Evolutionary conservation across 92 coral and sea anemone species (phyloP), one percentile per base, ranked within the genome.

Genomic region (Actinernus sp.): DNA sequence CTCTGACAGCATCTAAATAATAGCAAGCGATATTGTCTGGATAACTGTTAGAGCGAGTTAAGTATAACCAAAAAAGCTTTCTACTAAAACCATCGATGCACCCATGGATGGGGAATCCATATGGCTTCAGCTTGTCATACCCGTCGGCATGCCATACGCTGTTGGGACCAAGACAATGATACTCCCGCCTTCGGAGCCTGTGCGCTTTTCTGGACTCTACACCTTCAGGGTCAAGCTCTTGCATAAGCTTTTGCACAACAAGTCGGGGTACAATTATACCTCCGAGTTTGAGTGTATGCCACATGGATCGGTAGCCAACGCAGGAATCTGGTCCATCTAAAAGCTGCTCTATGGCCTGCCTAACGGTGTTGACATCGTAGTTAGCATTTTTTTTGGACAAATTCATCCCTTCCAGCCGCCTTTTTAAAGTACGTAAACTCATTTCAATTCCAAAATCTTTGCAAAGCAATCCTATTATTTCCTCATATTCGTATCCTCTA

Each of bases 221-320:
- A 53, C 76, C 76, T 14, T 68, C 56, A 17, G 76, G 76, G 37
- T 55, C 76, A 53, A 68, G 48, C 40, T 68, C 76, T 40, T 54
- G 29, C 49, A 68, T 29, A 29, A 68, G 49, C 33, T 74, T 25
- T 44, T 74, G 82, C 33, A 74, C 82, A 34, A 74, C 74, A 14
- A 63, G 20, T 18, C 74, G 55, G 16, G 85, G 85, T 17, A 78
- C 78, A 28, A 25, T 63, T 31, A 78, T 57, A 8, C 85, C 85
- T 50, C 40, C 67, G 29, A 68, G 66, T 34, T 51, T 59, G 32
- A 77, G 84, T 26, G 59, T 55, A 55, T 77, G 84, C 84, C 77
- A 77, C 31, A 77, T 69, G 19, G 62, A 67, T 21, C 84, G 58
- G 49, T 77, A 77, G 38, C 84, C 84, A 13, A 67, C 61, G 49